Evolutionary conservation across 2,888 invertebrate genomes (phyloP), one percentile per base, ranked within the genome.

Genomic region (Yponomeuta cagnagella): DNA sequence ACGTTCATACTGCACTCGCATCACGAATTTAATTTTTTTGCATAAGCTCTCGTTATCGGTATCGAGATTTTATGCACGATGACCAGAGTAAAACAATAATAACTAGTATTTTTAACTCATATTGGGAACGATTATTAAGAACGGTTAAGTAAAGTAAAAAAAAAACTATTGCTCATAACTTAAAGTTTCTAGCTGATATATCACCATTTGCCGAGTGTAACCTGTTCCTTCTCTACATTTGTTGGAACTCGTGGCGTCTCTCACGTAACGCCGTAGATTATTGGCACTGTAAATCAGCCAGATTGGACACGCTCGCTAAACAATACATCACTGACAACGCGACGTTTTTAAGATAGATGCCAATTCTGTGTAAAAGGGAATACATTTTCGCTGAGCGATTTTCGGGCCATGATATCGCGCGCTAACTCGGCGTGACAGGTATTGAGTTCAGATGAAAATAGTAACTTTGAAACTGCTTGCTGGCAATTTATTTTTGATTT

Each of bases 231-330:
- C 1, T 52, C 52, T 15, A 52, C 52, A 58, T 58, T 58, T 12
- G 52, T 58, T 12, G 52, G 52, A 9, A 12, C 15, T 0, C 52
- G 52, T 12, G 52, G 52, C 52, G 12, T 58, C 15, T 3, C 52
- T 58, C 15, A 15, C 52, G 83, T 86, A 84, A 85, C 88, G 81
- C 77, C 77, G 80, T 77, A 85, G 82, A 88, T 88, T 88, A 89
- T 89, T 89, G 88, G 82, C 77, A 75, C 81, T 79, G 84, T 89
- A 89, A 89, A 89, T 89, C 89, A 89, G 83, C 77, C 78, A 83
- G 85, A 88, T 88, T 87, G 88, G 87, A 85, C 86, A 79, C 81
- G 80, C 80, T 83, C 83, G 78, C 80, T 79, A 77, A 77, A 81
- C 84, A 77, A 85, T 89, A 84, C 82, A 87, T 87, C 84, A 85